Percentiles rank a stretch among this genome's conserved stretches.
Conservation (phyloP, 1,140 invertebrate genomes). For the Sycobia sp. region DNA sequence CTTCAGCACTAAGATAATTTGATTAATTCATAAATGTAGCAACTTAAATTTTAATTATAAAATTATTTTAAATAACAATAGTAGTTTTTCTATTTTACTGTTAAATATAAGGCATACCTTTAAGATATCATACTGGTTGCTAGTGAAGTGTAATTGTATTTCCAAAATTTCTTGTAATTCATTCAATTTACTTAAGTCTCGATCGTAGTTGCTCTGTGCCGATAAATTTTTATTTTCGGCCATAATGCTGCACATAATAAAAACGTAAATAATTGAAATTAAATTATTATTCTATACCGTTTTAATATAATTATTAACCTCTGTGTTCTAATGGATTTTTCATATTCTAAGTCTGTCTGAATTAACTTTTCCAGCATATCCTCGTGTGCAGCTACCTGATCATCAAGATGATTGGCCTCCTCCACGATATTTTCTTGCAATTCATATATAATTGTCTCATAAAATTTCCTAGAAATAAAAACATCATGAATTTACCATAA, state of each 20-base stretch:
- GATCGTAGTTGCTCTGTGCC: slow-evolving; percentile 39
- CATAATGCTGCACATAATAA: slow-evolving; percentile 32
- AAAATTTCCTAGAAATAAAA: slow-evolving; percentile 12
- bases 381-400: slow-evolving; percentile 21
- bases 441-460: slow-evolving; percentile 10
- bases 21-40: too few species aligned
- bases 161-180: slow-evolving; percentile 37
- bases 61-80: too few species aligned
- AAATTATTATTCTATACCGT: too few species aligned
- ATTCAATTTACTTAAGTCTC: slow-evolving; percentile 38
- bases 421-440: not conserved
- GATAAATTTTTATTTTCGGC: slow-evolving; percentile 34
- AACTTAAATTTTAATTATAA: too few species aligned
- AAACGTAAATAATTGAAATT: not conserved
- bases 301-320: too few species aligned
- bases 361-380: slow-evolving; percentile 28
- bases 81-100: too few species aligned
- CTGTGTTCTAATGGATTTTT: slow-evolving; percentile 25
- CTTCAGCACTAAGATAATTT: too few species aligned
- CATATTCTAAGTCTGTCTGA: slow-evolving; percentile 20
- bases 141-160: slow-evolving; percentile 29
- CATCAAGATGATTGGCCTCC: slow-evolving; percentile 18
- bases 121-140: slow-evolving; percentile 29
- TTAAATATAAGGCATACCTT: too few species aligned
- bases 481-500: not conserved